Evolutionary conservation across 2,113 vertebrate genomes (phyloP).

Genomic region (Eidolon helvum): DNA sequence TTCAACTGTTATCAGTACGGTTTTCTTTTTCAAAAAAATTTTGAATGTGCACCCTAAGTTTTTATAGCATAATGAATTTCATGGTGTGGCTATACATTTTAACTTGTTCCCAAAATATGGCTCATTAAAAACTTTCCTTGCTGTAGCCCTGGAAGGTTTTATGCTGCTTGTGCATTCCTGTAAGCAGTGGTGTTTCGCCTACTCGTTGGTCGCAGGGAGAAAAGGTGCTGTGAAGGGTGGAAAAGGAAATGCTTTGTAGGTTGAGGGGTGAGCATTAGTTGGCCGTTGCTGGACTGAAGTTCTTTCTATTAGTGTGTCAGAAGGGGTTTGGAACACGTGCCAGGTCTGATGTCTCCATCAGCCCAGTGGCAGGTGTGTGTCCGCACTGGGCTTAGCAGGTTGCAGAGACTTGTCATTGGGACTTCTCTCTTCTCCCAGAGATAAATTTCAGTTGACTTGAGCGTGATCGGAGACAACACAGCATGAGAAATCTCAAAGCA

Average conservation of each 20-base stretch:
- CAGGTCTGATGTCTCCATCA: no score
- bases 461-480: background rate
- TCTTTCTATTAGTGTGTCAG: background rate
- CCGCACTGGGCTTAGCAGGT: accelerated
- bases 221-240: background rate
- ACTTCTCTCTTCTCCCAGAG: background rate
- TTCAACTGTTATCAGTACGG: background rate
- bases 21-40: slow-evolving; percentile 55
- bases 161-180: background rate
- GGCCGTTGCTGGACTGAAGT: no score
- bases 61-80: slow-evolving; percentile 51
- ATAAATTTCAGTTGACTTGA: no score
- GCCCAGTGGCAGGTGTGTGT: background rate
- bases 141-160: background rate
- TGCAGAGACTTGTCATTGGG: background rate
- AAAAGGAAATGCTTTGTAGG: background rate
- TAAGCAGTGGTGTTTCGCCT: background rate
- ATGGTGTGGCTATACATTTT: slow-evolving; percentile 23
- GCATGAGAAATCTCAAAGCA: background rate
- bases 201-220: background rate
- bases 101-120: background rate
- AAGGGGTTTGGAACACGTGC: background rate
- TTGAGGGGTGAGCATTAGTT: background rate
- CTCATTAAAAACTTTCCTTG: background rate
- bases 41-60: slow-evolving; percentile 11